Evolutionary conservation across 2,797 vertebrate genomes (phyloP).

Genomic region (Pseudochirops corinnae): DNA sequence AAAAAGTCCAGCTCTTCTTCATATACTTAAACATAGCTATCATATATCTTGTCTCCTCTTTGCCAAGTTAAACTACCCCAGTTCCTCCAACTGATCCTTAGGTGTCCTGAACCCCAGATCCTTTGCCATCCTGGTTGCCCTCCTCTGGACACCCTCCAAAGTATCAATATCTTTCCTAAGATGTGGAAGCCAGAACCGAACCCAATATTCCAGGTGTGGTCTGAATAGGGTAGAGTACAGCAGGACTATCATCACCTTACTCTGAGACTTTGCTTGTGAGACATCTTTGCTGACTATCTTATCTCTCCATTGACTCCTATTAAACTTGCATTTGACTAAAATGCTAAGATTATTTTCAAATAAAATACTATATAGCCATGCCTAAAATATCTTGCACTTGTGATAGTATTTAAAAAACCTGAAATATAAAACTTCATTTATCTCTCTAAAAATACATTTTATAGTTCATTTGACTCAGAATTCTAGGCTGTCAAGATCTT

Average conservation of each 20-base stretch:
- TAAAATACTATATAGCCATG: neutral
- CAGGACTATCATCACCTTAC: neutral
- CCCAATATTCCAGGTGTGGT: neutral
- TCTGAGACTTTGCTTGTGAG: neutral
- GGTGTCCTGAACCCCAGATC: neutral
- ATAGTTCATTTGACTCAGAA: neutral
- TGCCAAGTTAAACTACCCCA: neutral
- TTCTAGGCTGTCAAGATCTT: neutral
- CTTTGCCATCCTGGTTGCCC: neutral
- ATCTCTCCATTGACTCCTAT: neutral
- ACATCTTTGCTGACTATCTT: neutral
- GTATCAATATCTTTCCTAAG: neutral
- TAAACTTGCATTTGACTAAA: no score
- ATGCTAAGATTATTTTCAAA: neutral
- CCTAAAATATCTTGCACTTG: neutral
- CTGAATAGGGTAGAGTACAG: neutral
- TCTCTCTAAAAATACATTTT: neutral
- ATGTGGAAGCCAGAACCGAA: neutral
- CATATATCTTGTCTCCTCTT: neutral
- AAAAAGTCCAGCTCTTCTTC: neutral
- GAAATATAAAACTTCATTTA: neutral
- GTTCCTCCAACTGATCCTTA: neutral
- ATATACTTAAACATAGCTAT: neutral
- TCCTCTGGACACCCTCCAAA: neutral
- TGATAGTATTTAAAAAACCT: neutral